These are phyloP conservation scores for Natator depressus DNA, from an alignment of 2,113 vertebrate genomes.

Conservation along the genomic window DNA sequence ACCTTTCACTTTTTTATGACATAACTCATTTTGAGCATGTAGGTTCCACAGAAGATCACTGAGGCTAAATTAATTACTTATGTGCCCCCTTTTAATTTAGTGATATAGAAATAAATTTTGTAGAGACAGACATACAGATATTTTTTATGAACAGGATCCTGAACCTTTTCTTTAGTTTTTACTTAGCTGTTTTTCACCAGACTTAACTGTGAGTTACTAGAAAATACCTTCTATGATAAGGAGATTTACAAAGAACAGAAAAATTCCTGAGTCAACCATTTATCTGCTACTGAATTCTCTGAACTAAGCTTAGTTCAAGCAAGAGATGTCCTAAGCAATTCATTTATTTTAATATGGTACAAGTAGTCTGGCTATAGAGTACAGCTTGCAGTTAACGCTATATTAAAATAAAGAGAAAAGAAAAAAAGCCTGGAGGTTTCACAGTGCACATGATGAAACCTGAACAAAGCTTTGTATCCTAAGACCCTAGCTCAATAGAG, in stretches of 20 bases:
- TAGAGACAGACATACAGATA: constrained; percentile 44
- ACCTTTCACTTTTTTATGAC: neutral
- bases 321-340: constrained; percentile 70
- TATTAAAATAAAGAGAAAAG: constrained; percentile 17
- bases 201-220: constrained; percentile 55
- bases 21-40: constrained; percentile 3
- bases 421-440: constrained; percentile 3
- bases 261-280: constrained; percentile 59
- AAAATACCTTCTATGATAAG: constrained; percentile 71
- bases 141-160: constrained; percentile 52
- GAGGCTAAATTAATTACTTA: constrained; percentile 31
- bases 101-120: constrained; percentile 52
- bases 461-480: neutral
- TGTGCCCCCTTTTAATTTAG: constrained; percentile 50
- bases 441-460: neutral
- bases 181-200: constrained; percentile 60
- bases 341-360: constrained; percentile 71
- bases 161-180: constrained; percentile 38
- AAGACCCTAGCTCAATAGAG: neutral
- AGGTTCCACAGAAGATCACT: neutral
- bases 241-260: constrained; percentile 73
- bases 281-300: constrained; percentile 71
- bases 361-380: constrained; percentile 25
- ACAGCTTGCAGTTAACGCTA: constrained; percentile 24
- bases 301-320: constrained; percentile 72